These are phyloP conservation scores for Selenia dentaria DNA, from an alignment of 2,888 invertebrate genomes.

Conservation along the genomic window DNA sequence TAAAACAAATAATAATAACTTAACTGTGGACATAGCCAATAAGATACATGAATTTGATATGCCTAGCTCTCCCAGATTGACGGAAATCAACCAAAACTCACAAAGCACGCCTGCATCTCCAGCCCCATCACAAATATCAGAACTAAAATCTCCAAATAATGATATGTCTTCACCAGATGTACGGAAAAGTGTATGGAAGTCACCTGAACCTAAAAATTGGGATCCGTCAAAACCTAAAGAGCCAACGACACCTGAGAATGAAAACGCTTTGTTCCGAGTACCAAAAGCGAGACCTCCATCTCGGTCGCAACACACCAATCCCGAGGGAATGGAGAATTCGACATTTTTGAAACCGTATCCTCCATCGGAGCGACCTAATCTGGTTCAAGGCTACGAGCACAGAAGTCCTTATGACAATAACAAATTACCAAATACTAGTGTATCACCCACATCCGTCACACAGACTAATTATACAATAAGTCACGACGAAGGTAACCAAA, in stretches of 20 bases:
- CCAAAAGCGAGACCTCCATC: slow-evolving; percentile 87
- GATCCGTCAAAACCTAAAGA: slow-evolving; percentile 72
- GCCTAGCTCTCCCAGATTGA: slow-evolving; percentile 72
- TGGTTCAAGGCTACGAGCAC: slow-evolving; percentile 72
- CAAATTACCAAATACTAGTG: slow-evolving; percentile 48
- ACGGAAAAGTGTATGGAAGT: slow-evolving; percentile 75
- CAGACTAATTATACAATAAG: slow-evolving; percentile 73
- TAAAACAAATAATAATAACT: slow-evolving; percentile 47
- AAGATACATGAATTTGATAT: slow-evolving; percentile 76
- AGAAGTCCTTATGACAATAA: slow-evolving; percentile 74
- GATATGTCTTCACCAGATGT: slow-evolving; percentile 58
- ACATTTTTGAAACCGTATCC: slow-evolving; percentile 87
- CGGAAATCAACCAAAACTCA: slow-evolving; percentile 73
- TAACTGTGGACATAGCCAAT: slow-evolving; percentile 56
- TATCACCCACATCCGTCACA: slow-evolving; percentile 54
- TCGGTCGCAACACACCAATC: slow-evolving; percentile 79
- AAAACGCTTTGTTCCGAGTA: slow-evolving; percentile 85
- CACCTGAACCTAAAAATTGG: slow-evolving; percentile 77
- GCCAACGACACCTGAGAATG: slow-evolving; percentile 60
- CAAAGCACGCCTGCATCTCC: slow-evolving; percentile 73
- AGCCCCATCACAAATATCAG: slow-evolving; percentile 62
- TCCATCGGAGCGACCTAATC: slow-evolving; percentile 76
- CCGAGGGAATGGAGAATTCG: slow-evolving; percentile 75
- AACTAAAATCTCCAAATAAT: slow-evolving; percentile 70
- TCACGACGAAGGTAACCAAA: slow-evolving; percentile 68